Percentiles rank a stretch among this genome's conserved stretches.
Evolutionary conservation across 2,888 invertebrate genomes (phyloP).

Genomic region (Spisula subtruncata): DNA sequence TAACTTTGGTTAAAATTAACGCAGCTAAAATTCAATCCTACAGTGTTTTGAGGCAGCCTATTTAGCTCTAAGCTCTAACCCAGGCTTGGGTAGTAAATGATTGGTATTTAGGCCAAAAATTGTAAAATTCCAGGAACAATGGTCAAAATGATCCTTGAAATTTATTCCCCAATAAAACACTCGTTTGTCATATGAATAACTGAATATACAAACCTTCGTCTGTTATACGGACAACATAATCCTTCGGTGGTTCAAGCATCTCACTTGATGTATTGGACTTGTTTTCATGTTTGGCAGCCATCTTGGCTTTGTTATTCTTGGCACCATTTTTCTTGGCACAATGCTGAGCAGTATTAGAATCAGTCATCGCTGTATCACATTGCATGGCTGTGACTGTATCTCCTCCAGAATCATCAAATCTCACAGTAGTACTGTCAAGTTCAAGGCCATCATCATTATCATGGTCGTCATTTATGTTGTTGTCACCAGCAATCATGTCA

Average conservation of each 20-base stretch:
- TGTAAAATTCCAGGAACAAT: not conserved
- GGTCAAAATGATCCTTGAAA: not conserved
- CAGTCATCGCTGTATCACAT: not conserved
- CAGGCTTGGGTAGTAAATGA: not conserved
- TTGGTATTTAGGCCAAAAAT: not conserved
- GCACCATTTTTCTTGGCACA: not conserved
- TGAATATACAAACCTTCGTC: conserved; percentile 39
- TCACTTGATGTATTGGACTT: not conserved
- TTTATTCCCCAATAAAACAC: not conserved
- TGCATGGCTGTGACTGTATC: not conserved
- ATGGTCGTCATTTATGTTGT: not conserved
- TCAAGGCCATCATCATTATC: not conserved
- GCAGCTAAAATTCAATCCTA: too few species aligned
- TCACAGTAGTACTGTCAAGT: not conserved
- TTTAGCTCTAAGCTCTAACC: too few species aligned
- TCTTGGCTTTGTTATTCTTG: not conserved
- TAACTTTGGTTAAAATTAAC: too few species aligned
- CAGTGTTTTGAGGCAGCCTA: too few species aligned
- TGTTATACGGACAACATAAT: conserved; percentile 7
- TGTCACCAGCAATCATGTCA: not conserved
- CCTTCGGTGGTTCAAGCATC: not conserved
- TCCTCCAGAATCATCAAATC: not conserved
- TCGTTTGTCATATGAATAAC: not conserved
- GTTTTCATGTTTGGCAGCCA: not conserved
- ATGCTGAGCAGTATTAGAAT: not conserved